Evolutionary conservation across 37 sponge, comb jelly and placozoan genomes (phyloP), one percentile per base, ranked within the genome.

Genomic region (Agelas oroides): DNA sequence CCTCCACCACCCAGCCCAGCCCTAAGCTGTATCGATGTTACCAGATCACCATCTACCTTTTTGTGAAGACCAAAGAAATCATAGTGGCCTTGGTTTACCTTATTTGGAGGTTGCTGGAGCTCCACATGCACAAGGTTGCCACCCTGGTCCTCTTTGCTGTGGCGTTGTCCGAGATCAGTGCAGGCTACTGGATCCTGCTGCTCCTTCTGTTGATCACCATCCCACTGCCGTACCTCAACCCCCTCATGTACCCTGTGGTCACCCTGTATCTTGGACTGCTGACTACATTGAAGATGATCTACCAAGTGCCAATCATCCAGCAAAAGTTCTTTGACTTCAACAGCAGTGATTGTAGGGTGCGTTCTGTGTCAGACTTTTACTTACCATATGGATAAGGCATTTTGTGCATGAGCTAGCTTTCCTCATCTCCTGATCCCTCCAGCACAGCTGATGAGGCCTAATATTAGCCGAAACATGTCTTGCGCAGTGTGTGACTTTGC

Each of bases 121-220:
- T 93, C 52, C 90, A 93, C 33, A 24, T 83, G 37, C 94, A 89
- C 90, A 93, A 93, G 82, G 41, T 71, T 2, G 52, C 70, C 24
- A 59, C 60, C 5, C 68, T 93, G 5, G 58, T 75, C 20, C 65
- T 93, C 11, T 93, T 93, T 41, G 71, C 62, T 21, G 53, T 79
- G 39, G 59, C 64, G 15, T 23, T 93, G 21, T 71, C 78, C 25
- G 70, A 93, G 59, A 61, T 84, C 60, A 82, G 87, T 32, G 83
- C 78, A 6, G 37, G 62, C 25, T 85, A 90, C 76, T 73, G 86
- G 63, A 27, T 85, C 34, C 59, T 93, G 32, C 72, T 91, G 73
- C n/a, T 83, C n/a, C 8, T 88, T n/a, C 39, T 74, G 17, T 6
- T 91, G 40, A 56, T 84, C 0, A 40, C 75, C 27, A 35, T 83